These are phyloP conservation scores for Colletes gigas DNA, from an alignment of 1,140 invertebrate genomes.

Conservation along the genomic window DNA sequence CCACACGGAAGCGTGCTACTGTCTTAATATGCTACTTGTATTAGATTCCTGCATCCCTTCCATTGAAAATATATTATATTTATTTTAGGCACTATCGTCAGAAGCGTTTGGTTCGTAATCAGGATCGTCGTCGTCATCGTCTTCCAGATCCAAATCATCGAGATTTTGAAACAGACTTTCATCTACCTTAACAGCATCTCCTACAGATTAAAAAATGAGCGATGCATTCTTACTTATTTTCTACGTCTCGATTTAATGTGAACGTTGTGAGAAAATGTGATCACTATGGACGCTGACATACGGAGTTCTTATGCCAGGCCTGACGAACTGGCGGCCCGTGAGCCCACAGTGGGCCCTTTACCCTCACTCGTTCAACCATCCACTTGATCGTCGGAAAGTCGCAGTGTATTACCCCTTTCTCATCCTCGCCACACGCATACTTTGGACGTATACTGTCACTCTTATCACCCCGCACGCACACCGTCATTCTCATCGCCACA, in stretches of 20 bases:
- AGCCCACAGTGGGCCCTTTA: too few species aligned
- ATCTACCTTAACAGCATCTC: constrained; percentile 95
- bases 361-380: too few species aligned
- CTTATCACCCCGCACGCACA: too few species aligned
- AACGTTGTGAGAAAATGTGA: too few species aligned
- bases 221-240: neutral
- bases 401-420: too few species aligned
- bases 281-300: too few species aligned
- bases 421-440: too few species aligned
- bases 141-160: constrained; percentile 93
- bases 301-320: too few species aligned
- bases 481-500: too few species aligned
- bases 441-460: too few species aligned
- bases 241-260: neutral
- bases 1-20: neutral
- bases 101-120: constrained; percentile 81
- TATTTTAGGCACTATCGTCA: constrained; percentile 69
- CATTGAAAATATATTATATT: constrained; percentile 21
- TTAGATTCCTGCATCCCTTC: neutral
- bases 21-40: neutral
- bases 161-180: constrained; percentile 96
- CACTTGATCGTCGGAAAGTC: too few species aligned
- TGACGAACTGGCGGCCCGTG: too few species aligned
- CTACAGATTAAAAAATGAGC: constrained; percentile 77
- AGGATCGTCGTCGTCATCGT: constrained; percentile 86